phyloP scores from a whole-genome alignment of 2,888 invertebrate species.

The Serrognathus titanus region DNA sequence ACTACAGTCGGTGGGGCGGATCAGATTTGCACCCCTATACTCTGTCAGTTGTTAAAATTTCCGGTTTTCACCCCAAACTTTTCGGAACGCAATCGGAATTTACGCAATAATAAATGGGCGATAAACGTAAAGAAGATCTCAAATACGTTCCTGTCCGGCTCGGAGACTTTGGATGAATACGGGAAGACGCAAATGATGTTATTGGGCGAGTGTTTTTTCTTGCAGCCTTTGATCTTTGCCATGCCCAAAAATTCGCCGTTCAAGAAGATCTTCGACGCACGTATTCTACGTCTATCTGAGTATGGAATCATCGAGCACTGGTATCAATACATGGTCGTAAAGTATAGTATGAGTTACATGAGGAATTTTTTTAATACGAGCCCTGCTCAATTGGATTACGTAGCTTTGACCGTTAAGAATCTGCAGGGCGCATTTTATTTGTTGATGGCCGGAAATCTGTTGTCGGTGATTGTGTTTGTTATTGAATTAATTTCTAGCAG shows the following conservation, averaged over 20 bases:
- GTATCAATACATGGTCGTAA: constrained; percentile 2
- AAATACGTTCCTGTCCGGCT: constrained; percentile 19
- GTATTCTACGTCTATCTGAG: constrained; percentile 7
- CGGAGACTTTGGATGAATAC: constrained; percentile 22
- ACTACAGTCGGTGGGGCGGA: background rate
- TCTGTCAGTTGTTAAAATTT: background rate
- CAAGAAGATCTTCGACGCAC: constrained; percentile 10
- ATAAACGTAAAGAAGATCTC: constrained; percentile 20
- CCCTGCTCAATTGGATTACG: constrained; percentile 1
- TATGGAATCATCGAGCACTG: constrained; percentile 11
- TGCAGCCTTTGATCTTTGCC: constrained; percentile 21
- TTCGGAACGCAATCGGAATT: background rate
- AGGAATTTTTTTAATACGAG: constrained; percentile 15
- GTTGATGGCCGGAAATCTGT: constrained; percentile 18
- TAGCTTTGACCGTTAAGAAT: constrained; percentile 6
- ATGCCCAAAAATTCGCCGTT: constrained; percentile 29
- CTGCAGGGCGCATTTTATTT: constrained; percentile 27
- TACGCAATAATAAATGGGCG: constrained; percentile 14
- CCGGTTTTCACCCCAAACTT: background rate
- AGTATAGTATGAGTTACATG: constrained; percentile 13
- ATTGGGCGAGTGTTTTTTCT: constrained; percentile 22
- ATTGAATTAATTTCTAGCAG: too few relatives aligned
- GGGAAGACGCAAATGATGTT: constrained; percentile 20
- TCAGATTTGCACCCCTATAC: background rate
- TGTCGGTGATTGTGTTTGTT: too few relatives aligned